Base-by-base conservation (phyloP, 2,888 invertebrate genomes). In the Euzetes globulus region DNA sequence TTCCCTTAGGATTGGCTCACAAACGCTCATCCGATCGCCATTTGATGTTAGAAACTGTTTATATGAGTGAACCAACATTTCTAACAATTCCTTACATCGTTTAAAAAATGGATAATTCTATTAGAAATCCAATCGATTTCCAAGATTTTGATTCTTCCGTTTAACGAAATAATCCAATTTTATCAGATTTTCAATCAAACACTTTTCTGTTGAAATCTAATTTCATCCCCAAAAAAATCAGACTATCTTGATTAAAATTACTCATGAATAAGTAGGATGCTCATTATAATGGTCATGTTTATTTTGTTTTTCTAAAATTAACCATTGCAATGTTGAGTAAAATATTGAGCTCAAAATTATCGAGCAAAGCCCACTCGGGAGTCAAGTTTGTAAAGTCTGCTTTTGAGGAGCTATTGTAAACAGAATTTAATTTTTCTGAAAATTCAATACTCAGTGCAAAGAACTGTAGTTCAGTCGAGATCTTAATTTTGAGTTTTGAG, bases 1-100 rank as follows among this genome's bases (percentile, higher is more conserved):
- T 68, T 68, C 68, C 68, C 68, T 22, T 6, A 68, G 68, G 68
- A 68, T 29, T 45, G 45, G 33, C 45, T 41, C 37, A 65, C 65
- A 65, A 37, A 17, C 7, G 33, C 19, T 41, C 68, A 68, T 41
- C 68, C 68, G 17, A 68, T 68, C 41, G 41, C 45, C 22, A 68
- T 68, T 68, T 68, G 22, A 45, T 68, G 15, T 17, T 37, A 68
- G 41, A 68, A 68, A 22, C 41, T 19, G 45, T 45, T 45, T 11
- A 41, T 41, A 68, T 37, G 33, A 68, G 6, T 41, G 41, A 68
- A 68, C 68, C 15, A 68, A 37, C 41, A 41, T 22, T 68, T 68
- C 63, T 33, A 29, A n/a, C 63, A 29, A 3, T 63, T 63, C 11
- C n/a, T 1, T 4, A 50, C 19, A 33, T 27, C 63, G 27, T 17